phyloP scores from a whole-genome alignment of 1,140 invertebrate genomes.

The Brachystomella parvula region DNA sequence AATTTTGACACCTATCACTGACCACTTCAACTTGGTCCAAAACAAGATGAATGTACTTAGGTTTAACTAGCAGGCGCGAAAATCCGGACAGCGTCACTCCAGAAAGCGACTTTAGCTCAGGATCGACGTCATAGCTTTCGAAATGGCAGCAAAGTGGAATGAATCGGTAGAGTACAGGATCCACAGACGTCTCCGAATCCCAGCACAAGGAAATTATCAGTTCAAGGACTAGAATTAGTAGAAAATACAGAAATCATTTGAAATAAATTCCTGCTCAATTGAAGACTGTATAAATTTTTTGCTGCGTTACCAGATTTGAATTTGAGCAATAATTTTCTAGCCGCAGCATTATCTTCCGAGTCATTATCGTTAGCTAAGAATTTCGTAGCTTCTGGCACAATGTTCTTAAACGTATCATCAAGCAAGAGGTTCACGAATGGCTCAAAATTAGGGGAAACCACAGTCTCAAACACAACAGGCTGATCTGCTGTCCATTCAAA shows the following conservation, averaged over 20 bases:
- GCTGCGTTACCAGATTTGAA: conserved; percentile 47
- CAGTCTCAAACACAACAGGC: conserved; percentile 53
- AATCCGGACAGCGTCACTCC: conserved; percentile 57
- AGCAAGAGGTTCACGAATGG: conserved; percentile 39
- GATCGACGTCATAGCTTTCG: conserved; percentile 68
- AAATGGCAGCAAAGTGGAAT: conserved; percentile 61
- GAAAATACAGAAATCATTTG: conserved; percentile 1
- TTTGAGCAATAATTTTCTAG: conserved; percentile 46
- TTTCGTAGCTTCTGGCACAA: conserved; percentile 34
- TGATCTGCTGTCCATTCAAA: conserved; percentile 49
- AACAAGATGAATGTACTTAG: conserved; percentile 48
- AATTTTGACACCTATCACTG: conserved; percentile 37
- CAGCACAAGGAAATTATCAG: conserved; percentile 33
- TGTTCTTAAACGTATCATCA: conserved; percentile 24
- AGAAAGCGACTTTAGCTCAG: conserved; percentile 65
- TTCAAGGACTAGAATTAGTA: conserved; percentile 34
- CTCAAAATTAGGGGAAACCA: conserved; percentile 49
- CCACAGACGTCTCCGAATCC: conserved; percentile 27
- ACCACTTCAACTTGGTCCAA: conserved; percentile 47
- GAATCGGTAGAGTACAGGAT: conserved; percentile 53
- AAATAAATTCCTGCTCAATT: conserved; percentile 13
- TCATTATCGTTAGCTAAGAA: conserved; percentile 32
- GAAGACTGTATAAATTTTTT: neutral
- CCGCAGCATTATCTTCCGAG: conserved; percentile 42
- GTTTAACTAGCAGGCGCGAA: conserved; percentile 50